These are phyloP conservation scores for Oophaga sylvatica DNA, from an alignment of 2,797 vertebrate species.

Conservation along the genomic window DNA sequence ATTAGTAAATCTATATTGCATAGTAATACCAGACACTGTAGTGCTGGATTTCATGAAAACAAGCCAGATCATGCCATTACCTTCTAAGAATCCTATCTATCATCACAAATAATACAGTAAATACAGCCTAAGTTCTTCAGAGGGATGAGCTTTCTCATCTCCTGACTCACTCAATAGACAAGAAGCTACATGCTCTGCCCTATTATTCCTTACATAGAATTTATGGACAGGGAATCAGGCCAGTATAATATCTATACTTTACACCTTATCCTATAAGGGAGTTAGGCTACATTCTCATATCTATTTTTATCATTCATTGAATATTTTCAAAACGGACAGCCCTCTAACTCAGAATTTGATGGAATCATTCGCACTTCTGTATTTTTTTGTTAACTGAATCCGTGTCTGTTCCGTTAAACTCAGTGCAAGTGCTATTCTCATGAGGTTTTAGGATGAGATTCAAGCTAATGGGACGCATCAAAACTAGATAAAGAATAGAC, in stretches of 20 bases:
- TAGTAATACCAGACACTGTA: background rate
- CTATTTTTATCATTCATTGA: background rate
- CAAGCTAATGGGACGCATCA: too few species aligned
- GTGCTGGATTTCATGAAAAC: background rate
- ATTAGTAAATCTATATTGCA: background rate
- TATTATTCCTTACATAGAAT: background rate
- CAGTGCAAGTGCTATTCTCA: too few species aligned
- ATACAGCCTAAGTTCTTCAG: background rate
- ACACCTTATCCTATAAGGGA: background rate
- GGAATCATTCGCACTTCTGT: too few species aligned
- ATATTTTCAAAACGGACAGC: background rate
- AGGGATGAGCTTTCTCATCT: background rate
- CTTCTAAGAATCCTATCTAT: slow-evolving; percentile 22
- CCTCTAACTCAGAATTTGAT: background rate
- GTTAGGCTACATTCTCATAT: too few species aligned
- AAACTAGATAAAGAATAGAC: too few species aligned
- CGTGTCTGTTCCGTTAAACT: too few species aligned
- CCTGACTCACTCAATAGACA: slow-evolving; percentile 31
- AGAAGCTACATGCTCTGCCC: slow-evolving; percentile 9
- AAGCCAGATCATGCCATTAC: slow-evolving; percentile 14
- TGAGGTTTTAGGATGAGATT: too few species aligned
- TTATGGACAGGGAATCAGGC: background rate
- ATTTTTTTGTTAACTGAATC: too few species aligned
- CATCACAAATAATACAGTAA: slow-evolving; percentile 39
- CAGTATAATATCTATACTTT: background rate